Conservation (phyloP, 2,888 invertebrate species). For the Netelia fuscicornis region DNA sequence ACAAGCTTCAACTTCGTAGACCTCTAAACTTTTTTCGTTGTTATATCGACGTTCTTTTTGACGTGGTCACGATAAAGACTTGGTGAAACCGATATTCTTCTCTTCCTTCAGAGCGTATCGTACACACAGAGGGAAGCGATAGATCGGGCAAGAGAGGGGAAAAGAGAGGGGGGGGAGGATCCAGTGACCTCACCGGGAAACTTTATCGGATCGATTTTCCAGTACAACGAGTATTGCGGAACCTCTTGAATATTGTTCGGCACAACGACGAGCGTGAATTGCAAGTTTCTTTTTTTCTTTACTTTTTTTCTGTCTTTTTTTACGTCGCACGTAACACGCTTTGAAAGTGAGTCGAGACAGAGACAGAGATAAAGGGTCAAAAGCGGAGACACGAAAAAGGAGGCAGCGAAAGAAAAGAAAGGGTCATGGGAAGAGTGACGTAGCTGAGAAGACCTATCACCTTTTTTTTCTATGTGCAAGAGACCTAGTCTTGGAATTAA, state of each 20-base stretch:
- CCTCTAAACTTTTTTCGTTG: conserved; percentile 16
- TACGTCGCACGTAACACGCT: neutral
- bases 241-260: conserved; percentile 43
- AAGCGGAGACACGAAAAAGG: neutral
- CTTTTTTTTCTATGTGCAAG: conserved; percentile 26
- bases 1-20: conserved; percentile 22
- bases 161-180: conserved; percentile 7
- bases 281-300: conserved; percentile 52
- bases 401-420: conserved; percentile 2
- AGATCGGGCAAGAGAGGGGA: neutral
- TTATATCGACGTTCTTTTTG: conserved; percentile 34
- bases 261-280: conserved; percentile 39
- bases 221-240: conserved; percentile 30
- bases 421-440: conserved; percentile 20
- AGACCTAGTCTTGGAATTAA: conserved; percentile 55
- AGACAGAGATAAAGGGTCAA: conserved; percentile 7
- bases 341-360: conserved; percentile 17
- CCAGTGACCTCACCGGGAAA: conserved; percentile 43
- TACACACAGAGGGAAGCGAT: conserved; percentile 12
- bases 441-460: conserved; percentile 31
- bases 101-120: conserved; percentile 38
- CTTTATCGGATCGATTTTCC: conserved; percentile 56
- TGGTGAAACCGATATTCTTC: conserved; percentile 42
- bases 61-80: conserved; percentile 34
- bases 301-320: conserved; percentile 15